Conservation (phyloP, 1,140 invertebrate species). For the Cydia fagiglandana region DNA sequence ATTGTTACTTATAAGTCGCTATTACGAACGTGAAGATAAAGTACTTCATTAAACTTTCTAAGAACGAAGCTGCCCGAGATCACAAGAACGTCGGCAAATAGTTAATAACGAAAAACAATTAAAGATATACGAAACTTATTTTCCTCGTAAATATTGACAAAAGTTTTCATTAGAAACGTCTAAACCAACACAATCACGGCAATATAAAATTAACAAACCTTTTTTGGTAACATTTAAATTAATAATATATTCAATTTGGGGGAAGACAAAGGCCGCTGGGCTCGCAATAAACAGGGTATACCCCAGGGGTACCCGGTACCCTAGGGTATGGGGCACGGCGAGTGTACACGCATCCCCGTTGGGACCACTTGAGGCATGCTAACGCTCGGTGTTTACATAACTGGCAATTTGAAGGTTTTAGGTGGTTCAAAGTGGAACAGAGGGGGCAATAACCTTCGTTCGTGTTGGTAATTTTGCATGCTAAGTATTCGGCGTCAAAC, state of each 20-base stretch:
- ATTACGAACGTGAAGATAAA: neutral
- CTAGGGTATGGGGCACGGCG: conserved; percentile 40
- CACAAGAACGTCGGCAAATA: conserved; percentile 3
- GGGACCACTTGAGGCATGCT: conserved; percentile 52
- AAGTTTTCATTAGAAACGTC: conserved; percentile 29
- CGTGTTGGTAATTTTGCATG: conserved; percentile 5
- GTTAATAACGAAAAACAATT: conserved; percentile 21
- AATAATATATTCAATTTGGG: conserved; percentile 58
- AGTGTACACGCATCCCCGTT: conserved; percentile 48
- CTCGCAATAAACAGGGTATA: conserved; percentile 39
- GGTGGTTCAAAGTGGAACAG: conserved; percentile 15
- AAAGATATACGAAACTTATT: conserved; percentile 17
- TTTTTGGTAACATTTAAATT: conserved; percentile 47
- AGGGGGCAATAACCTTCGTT: conserved; percentile 1
- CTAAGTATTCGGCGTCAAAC: neutral
- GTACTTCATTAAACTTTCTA: conserved; percentile 1
- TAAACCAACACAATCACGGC: conserved; percentile 35
- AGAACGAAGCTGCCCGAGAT: conserved; percentile 1
- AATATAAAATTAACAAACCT: conserved; percentile 49
- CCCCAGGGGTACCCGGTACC: conserved; percentile 29
- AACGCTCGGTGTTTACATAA: conserved; percentile 34
- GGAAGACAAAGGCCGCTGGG: conserved; percentile 37
- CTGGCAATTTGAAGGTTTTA: conserved; percentile 26
- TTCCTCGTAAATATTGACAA: conserved; percentile 19
- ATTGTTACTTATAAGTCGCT: neutral